Evolutionary conservation across 1,140 invertebrate genomes (phyloP), one percentile per base, ranked within the genome.

Genomic region (Drosophila sechellia): DNA sequence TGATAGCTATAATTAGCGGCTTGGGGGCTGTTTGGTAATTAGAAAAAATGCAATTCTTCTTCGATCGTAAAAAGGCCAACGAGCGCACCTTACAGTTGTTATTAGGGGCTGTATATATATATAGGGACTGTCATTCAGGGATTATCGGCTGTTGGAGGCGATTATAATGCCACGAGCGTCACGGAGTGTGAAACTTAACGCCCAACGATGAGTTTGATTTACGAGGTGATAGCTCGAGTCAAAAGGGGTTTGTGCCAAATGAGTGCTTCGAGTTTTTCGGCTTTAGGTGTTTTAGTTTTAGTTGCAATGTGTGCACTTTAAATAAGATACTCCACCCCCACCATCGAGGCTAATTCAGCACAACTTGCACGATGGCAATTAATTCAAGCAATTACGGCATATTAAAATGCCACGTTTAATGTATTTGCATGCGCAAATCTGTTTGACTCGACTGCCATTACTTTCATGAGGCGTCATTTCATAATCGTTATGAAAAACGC

Each of bases 91-190:
- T 1, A 25, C 48, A 63, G 64, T 43, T 35, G 15, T 42, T 72
- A 66, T 69, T 77, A 37, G n/a, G 34, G 35, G 60, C 15, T 13
- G 27, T 66, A 59, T 43, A 76, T 75, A 59, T 75, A 59, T 43
- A 76, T 66, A 43, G 49, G 17, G 22, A 31, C 35, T 72, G 57
- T 55, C 68, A 35, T 25, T 48, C 27, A 46, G 22, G 49, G 79
- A 79, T 84, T 84, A 68, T 68, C 25, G 46, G 25, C 61, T 60
- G 15, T 34, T 60, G 15, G 34, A 42, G 31, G 64, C 27, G 56
- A 75, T 78, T 78, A 74, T 65, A 70, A 45, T 64, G 81, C 53
- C 77, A 85, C 77, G 69, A 86, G 74, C 68, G 42, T 58, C 71
- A 77, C 50, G 49, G 42, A 56, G 52, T 17, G 13, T 50, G 34